These are phyloP conservation scores for Grammomys surdaster DNA, from an alignment of 2,113 vertebrate genomes.

Conservation along the genomic window DNA sequence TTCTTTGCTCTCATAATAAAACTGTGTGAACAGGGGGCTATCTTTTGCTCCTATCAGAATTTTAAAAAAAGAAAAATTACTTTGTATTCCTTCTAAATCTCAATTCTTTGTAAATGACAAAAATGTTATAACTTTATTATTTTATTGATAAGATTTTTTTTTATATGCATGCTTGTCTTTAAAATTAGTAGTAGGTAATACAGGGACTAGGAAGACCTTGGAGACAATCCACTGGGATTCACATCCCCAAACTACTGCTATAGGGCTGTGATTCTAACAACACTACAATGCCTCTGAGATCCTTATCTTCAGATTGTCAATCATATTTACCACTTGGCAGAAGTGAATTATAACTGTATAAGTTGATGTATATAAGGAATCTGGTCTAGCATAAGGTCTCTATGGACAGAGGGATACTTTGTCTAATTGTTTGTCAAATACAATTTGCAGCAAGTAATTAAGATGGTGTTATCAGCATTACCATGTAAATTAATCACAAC, in stretches of 20 bases:
- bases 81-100: constrained; percentile 12
- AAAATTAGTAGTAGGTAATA: not conserved
- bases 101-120: not conserved
- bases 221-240: not conserved
- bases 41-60: not conserved
- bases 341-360: not conserved
- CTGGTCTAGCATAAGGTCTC: not conserved
- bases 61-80: not conserved
- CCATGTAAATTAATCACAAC: constrained; percentile 55
- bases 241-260: not conserved
- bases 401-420: not conserved
- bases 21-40: not conserved
- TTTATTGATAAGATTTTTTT: not conserved
- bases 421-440: constrained; percentile 48
- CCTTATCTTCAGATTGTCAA: not conserved
- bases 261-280: not conserved
- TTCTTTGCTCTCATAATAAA: constrained; percentile 19
- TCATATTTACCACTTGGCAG: not conserved
- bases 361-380: constrained; percentile 21
- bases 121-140: not conserved
- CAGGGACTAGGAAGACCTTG: not conserved
- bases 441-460: constrained; percentile 58
- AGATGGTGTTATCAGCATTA: constrained; percentile 25
- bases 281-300: not conserved
- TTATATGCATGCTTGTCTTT: not conserved